phyloP scores from a whole-genome alignment of 2,113 vertebrate genomes.

The Sphaerodactylus townsendi region DNA sequence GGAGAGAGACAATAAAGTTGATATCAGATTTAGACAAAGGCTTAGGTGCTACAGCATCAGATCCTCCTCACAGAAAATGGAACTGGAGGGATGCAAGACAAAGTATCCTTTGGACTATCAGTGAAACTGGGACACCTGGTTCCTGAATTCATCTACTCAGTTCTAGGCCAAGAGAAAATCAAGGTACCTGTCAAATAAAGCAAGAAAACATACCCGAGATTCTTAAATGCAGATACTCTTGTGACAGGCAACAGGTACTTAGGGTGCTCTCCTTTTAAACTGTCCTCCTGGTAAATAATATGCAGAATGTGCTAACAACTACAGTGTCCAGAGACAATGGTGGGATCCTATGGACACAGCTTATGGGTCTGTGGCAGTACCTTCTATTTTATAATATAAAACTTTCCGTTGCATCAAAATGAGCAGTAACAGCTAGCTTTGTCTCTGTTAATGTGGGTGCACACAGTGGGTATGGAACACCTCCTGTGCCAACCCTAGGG shows the following conservation, averaged over 20 bases:
- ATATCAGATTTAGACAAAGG: constrained; percentile 48
- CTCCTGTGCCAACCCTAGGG: too few species aligned
- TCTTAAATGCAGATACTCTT: not conserved
- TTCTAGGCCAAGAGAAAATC: not conserved
- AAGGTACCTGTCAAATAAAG: constrained; percentile 4
- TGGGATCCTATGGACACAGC: not conserved
- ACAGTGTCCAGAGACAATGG: not conserved
- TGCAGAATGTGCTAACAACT: not conserved
- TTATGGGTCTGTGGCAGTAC: not conserved
- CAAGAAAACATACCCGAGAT: not conserved
- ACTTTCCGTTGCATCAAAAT: not conserved
- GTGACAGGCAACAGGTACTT: not conserved
- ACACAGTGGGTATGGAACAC: too few species aligned
- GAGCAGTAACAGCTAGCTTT: not conserved
- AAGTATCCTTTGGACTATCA: constrained; percentile 34
- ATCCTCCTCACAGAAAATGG: constrained; percentile 44
- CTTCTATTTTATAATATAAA: not conserved
- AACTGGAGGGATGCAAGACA: constrained; percentile 44
- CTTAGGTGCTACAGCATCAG: constrained; percentile 40
- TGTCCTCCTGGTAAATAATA: not conserved
- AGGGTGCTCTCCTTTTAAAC: not conserved
- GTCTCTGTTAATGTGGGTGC: too few species aligned
- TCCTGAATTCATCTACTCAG: constrained; percentile 47
- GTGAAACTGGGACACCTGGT: constrained; percentile 8
- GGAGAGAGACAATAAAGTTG: constrained; percentile 16